These are phyloP conservation scores for Cyclopterus lumpus DNA, from an alignment of 2,797 vertebrate species.

Conservation along the genomic window DNA sequence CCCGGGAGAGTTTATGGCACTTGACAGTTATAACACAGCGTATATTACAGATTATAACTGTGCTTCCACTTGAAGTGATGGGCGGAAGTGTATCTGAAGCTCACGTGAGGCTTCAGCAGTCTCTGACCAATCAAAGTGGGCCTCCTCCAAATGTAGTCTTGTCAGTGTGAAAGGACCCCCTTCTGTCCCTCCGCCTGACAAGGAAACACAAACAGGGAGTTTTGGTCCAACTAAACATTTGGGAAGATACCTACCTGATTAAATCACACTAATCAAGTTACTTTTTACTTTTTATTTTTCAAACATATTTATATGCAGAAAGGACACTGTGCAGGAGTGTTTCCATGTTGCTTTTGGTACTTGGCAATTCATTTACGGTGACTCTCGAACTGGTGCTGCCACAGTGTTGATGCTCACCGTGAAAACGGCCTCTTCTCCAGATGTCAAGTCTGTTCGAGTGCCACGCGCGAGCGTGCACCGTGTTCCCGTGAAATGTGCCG, in stretches of 20 bases:
- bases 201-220: background rate
- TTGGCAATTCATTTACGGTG: no score
- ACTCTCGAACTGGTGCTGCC: background rate
- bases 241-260: background rate
- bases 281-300: background rate
- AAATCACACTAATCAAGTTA: background rate
- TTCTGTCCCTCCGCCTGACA: background rate
- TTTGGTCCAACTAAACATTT: background rate
- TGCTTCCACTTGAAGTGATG: background rate
- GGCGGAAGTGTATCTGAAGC: background rate
- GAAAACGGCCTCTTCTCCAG: background rate
- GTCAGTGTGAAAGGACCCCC: background rate
- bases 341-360: background rate
- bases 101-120: background rate
- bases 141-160: background rate
- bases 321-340: background rate
- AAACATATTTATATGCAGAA: background rate
- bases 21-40: background rate
- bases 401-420: background rate
- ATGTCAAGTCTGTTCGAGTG: background rate
- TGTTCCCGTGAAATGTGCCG: background rate
- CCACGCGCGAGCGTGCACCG: background rate
- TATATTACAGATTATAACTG: background rate
- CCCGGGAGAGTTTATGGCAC: background rate
- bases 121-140: background rate